A percentile compares a stretch with the other conserved stretches of the same genome.
Conservation (phyloP, 2,797 vertebrate genomes). For the Mergus octosetaceus region DNA sequence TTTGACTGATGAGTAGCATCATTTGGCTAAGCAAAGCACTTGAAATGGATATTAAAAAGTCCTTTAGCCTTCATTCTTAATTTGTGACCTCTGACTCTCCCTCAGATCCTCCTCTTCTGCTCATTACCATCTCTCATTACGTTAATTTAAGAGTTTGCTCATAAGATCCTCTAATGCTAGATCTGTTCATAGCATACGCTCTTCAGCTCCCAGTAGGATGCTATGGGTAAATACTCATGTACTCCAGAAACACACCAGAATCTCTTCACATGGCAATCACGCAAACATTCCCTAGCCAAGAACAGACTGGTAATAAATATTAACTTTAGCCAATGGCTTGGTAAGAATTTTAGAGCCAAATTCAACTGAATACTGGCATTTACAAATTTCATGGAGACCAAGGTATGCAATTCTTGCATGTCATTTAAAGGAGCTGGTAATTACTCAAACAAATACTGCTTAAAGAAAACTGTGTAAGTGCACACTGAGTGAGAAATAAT, state of each 20-base stretch:
- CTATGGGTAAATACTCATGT: neutral
- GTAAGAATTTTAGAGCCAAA: neutral
- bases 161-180: neutral
- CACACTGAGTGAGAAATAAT: neutral
- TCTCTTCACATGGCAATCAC: neutral
- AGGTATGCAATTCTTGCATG: neutral
- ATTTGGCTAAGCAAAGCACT: neutral
- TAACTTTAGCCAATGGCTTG: neutral
- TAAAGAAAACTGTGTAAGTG: neutral
- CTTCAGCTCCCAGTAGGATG: neutral
- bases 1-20: neutral
- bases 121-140: neutral
- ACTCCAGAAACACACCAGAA: neutral
- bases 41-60: neutral
- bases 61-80: neutral
- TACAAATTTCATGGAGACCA: neutral
- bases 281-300: neutral
- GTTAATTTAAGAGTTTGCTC: neutral
- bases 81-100: neutral
- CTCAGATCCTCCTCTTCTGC: neutral
- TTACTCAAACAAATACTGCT: neutral
- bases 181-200: neutral
- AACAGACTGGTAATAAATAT: neutral
- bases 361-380: neutral
- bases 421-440: neutral